Evolutionary conservation across 1,140 invertebrate species (phyloP).

Genomic region (Drosophila lacertosa): DNA sequence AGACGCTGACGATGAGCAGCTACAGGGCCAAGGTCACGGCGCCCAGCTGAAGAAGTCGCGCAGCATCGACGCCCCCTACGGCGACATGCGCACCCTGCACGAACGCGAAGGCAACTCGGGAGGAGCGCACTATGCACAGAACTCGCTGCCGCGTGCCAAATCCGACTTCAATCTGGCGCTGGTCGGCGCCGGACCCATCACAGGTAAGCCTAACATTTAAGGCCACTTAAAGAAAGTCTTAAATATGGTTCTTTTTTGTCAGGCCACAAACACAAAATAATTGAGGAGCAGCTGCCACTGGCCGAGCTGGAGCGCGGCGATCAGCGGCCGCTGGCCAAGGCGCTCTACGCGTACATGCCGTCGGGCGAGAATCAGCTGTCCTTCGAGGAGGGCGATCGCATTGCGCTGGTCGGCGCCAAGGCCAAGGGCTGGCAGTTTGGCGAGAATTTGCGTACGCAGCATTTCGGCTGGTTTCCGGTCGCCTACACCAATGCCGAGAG

Average conservation of each 20-base stretch:
- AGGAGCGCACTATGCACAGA: slow-evolving; percentile 84
- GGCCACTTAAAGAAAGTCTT: too few species aligned
- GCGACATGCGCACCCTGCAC: slow-evolving; percentile 90
- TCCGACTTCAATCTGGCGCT: slow-evolving; percentile 93
- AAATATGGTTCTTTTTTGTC: background rate
- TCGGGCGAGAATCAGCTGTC: slow-evolving; percentile 96
- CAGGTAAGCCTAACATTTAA: too few species aligned
- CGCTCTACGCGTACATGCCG: slow-evolving; percentile 94
- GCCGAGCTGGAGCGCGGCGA: slow-evolving; percentile 61
- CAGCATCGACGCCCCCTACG: slow-evolving; percentile 94
- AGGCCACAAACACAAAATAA: slow-evolving; percentile 75
- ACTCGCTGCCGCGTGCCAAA: slow-evolving; percentile 90
- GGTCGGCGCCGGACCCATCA: slow-evolving; percentile 81
- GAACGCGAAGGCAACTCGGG: slow-evolving; percentile 78
- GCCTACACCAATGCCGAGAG: slow-evolving; percentile 92
- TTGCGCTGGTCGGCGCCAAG: slow-evolving; percentile 94
- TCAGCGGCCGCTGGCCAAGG: slow-evolving; percentile 88
- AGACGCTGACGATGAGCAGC: slow-evolving; percentile 85
- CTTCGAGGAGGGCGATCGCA: slow-evolving; percentile 95
- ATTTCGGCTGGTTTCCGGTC: slow-evolving; percentile 96
- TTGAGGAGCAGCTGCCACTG: slow-evolving; percentile 57
- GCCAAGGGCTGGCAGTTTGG: slow-evolving; percentile 98
- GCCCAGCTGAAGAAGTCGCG: slow-evolving; percentile 92
- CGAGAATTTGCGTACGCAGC: slow-evolving; percentile 94
- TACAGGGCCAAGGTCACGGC: slow-evolving; percentile 76